Base-by-base conservation (phyloP, 2,888 invertebrate genomes). In the Ennomos fuscantarius region DNA sequence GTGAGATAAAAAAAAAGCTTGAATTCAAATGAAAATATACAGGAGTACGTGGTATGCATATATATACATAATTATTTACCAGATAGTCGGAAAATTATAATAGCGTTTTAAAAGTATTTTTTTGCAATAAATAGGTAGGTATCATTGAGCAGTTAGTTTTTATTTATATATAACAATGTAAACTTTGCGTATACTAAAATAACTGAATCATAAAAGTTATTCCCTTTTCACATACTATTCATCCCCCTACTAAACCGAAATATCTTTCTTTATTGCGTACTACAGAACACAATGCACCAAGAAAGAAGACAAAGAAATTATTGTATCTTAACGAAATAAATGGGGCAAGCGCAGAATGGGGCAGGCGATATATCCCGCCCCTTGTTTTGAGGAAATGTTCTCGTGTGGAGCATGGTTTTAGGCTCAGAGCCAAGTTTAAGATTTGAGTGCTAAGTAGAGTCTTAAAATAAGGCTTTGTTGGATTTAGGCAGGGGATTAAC, bases 261-360 rank as follows among this genome's bases (percentile, higher is more conserved):
- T 57, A 44, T 48, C 12, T 48, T 24, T 48, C 35, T 55, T 55
- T 54, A 53, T 48, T 45, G 52, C 62, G 43, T 49, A 39, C 35
- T 44, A 49, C 39, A 46, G 36, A 55, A 40, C 51, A 55, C 55
- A 59, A 50, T 62, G 66, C 65, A 66, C 63, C 59, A 64, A 68
- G 66, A 69, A 68, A 69, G 64, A 69, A 70, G 67, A 73, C 62
- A 68, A 66, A 69, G 71, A 69, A 81, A 77, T 83, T 79, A 82
- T 81, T 80, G 81, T 79, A 75, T 79, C 78, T 80, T 82, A 83
- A 82, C 79, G 66, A 70, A 78, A 78, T 76, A 82, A 82, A 85
- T 84, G 84, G 79, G 70, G 71, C 84, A 74, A 73, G 71, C 72
- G 71, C 69, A 40, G 52, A 48, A 52, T 39, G 48, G 65, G 69